Evolutionary conservation across 2,797 vertebrate genomes (phyloP).

Genomic region (Brachyalestes nurse): DNA sequence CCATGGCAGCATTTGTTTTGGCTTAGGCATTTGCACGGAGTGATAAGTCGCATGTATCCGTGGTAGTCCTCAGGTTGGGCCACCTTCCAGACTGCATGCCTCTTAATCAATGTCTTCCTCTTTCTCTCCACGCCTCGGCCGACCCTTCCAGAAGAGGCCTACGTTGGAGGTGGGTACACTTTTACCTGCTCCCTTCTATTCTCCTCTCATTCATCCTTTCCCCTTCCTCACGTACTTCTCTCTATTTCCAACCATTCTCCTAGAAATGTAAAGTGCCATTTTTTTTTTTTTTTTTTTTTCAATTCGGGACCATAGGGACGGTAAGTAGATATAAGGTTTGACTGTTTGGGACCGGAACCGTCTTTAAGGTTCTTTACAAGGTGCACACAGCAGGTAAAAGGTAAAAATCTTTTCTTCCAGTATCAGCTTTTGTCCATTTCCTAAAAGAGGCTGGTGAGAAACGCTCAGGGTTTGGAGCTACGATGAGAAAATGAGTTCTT

Average conservation of each 20-base stretch:
- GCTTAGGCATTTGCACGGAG: constrained; percentile 83
- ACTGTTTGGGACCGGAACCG: constrained; percentile 27
- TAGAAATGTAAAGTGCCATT: neutral
- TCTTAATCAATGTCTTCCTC: constrained; percentile 99
- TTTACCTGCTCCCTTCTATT: constrained; percentile 67
- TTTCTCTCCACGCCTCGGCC: constrained; percentile 96
- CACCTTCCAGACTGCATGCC: constrained; percentile 94
- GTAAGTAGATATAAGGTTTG: constrained; percentile 41
- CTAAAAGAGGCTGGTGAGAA: constrained; percentile 12
- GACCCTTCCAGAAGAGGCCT: constrained; percentile 96
- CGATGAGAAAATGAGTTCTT: neutral
- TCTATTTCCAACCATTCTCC: constrained; percentile 49
- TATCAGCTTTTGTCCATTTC: constrained; percentile 12
- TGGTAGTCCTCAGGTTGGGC: constrained; percentile 78
- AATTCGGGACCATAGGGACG: constrained; percentile 7
- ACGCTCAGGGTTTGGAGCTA: constrained; percentile 13
- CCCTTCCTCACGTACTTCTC: constrained; percentile 67
- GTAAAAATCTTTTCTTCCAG: constrained; percentile 36
- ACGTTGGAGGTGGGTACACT: constrained; percentile 93
- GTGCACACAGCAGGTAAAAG: constrained; percentile 50
- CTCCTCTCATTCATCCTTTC: constrained; percentile 74
- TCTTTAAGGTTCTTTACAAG: constrained; percentile 25
- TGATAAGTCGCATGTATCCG: constrained; percentile 95
- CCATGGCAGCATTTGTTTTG: constrained; percentile 53
- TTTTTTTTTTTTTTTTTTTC: constrained; percentile 15